These are phyloP conservation scores for Rhipidura dahli DNA, from an alignment of 2,113 vertebrate genomes.

Conservation along the genomic window DNA sequence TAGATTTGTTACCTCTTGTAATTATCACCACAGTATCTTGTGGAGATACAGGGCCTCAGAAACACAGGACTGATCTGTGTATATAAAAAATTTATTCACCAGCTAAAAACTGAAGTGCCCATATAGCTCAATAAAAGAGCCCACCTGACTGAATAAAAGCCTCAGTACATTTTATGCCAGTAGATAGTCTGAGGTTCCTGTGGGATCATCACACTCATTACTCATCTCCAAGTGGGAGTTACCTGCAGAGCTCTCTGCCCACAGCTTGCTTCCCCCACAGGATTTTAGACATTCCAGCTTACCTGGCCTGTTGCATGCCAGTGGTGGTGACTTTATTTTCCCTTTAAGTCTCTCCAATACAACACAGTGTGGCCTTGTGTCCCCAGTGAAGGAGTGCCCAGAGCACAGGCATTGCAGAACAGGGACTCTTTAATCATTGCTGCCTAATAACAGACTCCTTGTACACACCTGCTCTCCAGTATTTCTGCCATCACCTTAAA, in stretches of 20 bases:
- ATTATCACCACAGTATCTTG: neutral
- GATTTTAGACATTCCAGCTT: neutral
- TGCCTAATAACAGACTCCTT: neutral
- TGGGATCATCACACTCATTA: neutral
- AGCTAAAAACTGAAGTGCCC: neutral
- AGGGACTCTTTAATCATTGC: neutral
- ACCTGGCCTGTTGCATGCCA: neutral
- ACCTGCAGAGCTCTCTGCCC: neutral
- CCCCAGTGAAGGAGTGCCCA: neutral
- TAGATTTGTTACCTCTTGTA: neutral
- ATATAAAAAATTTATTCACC: rapidly evolving
- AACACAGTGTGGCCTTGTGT: neutral
- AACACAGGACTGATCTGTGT: neutral
- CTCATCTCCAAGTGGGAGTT: neutral
- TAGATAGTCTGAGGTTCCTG: neutral
- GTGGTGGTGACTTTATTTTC: neutral
- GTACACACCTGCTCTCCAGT: neutral
- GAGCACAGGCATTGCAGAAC: neutral
- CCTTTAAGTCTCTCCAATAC: neutral
- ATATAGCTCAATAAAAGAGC: neutral
- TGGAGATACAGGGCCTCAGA: neutral
- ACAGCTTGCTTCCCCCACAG: rapidly evolving
- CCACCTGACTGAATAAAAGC: neutral
- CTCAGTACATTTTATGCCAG: neutral
- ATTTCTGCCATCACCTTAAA: neutral